A percentile compares a stretch with the other conserved stretches of the same genome.
Conservation (phyloP, 2,797 vertebrate genomes). For the Channallabes apus region DNA sequence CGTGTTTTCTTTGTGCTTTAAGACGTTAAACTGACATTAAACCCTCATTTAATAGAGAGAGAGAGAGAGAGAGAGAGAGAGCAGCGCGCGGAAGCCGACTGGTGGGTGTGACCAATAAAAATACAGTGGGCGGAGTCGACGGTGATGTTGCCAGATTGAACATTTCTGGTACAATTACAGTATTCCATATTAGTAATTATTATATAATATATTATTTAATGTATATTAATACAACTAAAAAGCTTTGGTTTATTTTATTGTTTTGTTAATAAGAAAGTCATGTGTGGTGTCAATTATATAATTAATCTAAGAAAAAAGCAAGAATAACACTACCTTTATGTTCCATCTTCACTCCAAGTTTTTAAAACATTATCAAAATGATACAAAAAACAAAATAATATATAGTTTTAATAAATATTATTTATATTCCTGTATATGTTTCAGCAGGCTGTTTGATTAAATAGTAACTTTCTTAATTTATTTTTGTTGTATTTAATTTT, state of each 20-base stretch:
- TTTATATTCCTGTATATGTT: background rate
- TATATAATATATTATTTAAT: no score
- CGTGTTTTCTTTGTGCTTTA: background rate
- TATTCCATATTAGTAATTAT: no score
- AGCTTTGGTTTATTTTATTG: no score
- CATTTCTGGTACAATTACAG: no score
- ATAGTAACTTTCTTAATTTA: background rate
- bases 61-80: no score
- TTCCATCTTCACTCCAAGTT: background rate
- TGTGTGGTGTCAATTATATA: background rate
- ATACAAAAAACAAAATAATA: no score
- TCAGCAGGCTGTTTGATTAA: background rate
- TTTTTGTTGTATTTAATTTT: background rate
- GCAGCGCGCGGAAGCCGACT: background rate
- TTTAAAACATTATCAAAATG: background rate
- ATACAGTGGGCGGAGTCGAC: background rate
- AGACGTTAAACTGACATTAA: background rate
- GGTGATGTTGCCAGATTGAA: background rate
- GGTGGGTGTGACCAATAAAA: constrained; percentile 6
- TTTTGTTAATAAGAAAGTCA: no score
- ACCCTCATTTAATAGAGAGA: background rate
- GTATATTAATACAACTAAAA: background rate
- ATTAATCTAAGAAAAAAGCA: background rate
- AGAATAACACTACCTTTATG: background rate
- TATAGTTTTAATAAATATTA: no score